Percentiles rank a stretch among this genome's conserved stretches.
phyloP scores from a whole-genome alignment of 1,140 invertebrate genomes.

The Euwallacea similis region DNA sequence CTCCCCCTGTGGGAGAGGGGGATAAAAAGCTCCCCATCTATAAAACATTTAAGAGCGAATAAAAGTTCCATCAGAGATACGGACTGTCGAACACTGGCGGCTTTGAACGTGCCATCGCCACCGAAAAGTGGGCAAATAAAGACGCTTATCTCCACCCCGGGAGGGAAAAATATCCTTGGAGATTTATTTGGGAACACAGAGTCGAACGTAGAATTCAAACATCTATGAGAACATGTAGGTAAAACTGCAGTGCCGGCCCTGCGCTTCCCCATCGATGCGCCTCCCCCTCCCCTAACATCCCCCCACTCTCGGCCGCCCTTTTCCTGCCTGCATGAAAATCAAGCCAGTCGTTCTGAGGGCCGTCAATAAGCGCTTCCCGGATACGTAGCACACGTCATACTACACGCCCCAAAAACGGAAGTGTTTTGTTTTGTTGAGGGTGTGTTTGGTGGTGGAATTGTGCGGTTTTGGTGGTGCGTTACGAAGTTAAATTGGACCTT shows the following conservation, averaged over 20 bases:
- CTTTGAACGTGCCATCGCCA: not conserved
- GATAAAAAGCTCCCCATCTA: too few species aligned
- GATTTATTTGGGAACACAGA: not conserved
- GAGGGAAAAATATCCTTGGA: not conserved
- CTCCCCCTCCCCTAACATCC: conserved; percentile 1
- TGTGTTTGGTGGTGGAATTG: too few species aligned
- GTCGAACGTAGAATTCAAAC: conserved; percentile 1
- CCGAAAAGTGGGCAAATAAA: conserved; percentile 43
- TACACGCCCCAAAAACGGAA: too few species aligned
- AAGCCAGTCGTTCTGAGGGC: conserved; percentile 1
- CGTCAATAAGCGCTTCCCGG: conserved; percentile 21
- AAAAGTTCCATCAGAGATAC: not conserved
- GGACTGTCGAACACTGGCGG: conserved; percentile 18
- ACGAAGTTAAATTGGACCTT: too few species aligned
- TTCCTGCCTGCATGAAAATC: conserved; percentile 7
- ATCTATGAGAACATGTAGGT: not conserved
- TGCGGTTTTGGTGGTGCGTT: too few species aligned
- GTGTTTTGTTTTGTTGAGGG: too few species aligned
- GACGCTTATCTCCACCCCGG: conserved; percentile 31
- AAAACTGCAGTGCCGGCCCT: not conserved
- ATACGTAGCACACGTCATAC: too few species aligned
- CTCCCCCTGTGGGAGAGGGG: too few species aligned
- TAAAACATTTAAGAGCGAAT: too few species aligned
- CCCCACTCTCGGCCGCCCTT: not conserved
- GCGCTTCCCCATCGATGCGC: not conserved